Evolutionary conservation across 2,888 invertebrate species (phyloP), one percentile per base, ranked within the genome.

Genomic region (Pseudococcus viburni): DNA sequence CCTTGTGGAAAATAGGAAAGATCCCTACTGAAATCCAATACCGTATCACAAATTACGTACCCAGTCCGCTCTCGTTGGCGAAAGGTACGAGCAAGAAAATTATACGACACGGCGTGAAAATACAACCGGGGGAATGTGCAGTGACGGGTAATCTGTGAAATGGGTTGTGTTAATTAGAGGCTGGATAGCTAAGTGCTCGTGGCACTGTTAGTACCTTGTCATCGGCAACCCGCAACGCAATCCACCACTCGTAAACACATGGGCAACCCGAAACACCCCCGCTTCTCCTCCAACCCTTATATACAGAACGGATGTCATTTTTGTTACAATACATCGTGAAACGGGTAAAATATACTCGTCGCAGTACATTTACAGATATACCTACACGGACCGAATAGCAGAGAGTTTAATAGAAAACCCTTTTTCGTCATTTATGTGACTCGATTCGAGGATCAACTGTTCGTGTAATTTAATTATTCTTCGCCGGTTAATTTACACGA

Each of bases 101-200:
- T 84, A 33, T 33, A 84, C 84, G 84, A 84, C 22, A 84, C 84
- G 84, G 39, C 22, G 84, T 48, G 48, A 48, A 51, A 84, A 84
- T 83, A 83, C 64, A 46, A 33, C 48, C 46, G 39, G 19, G 51
- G 51, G 39, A 48, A 51, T 84, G 84, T 64, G 48, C 48, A 51
- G 84, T 26, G 51, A 48, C 77, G 86, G 86, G 86, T 87, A 87
- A 87, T 87, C 86, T 77, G 86, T 73, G 86, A 87, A 87, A 87
- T 87, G 86, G 86, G 86, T 77, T 87, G 86, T 77, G 86, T 87
- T 87, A 87, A 87, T 87, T 87, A 87, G 73, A 87, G 77, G 86
- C 48, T 77, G 86, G 73, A 77, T 73, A 51, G 86, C 77, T 87
- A 77, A 87, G 86, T 87, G 86, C 86, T 87, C 73, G 86, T 77